These are phyloP conservation scores for Tenthredo distinguenda DNA, from an alignment of 2,888 invertebrate genomes.

Conservation along the genomic window DNA sequence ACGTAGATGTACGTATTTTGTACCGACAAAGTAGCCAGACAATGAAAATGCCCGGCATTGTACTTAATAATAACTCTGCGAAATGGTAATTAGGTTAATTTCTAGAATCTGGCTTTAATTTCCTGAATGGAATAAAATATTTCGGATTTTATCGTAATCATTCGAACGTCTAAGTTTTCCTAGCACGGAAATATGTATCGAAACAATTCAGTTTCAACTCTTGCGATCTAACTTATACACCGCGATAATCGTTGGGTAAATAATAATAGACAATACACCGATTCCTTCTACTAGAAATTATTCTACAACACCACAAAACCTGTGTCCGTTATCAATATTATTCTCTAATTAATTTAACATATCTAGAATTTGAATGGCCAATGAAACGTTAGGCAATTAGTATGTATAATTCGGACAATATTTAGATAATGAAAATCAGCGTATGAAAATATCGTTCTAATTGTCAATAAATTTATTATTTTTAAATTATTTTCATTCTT, in stretches of 20 bases:
- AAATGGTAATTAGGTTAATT: neutral
- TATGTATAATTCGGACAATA: neutral
- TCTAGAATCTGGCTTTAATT: neutral
- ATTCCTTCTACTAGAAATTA: neutral
- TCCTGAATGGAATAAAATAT: neutral
- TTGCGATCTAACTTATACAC: neutral
- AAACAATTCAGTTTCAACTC: neutral
- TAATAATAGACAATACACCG: neutral
- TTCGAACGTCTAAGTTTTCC: neutral
- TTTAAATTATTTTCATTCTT: neutral
- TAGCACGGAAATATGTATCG: neutral
- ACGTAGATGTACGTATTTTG: neutral
- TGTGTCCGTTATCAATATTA: neutral
- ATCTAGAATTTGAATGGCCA: neutral
- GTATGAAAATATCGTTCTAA: slow-evolving; percentile 3
- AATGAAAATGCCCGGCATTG: neutral
- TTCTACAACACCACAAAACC: neutral
- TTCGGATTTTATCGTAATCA: neutral
- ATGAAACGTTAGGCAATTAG: neutral
- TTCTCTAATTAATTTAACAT: neutral
- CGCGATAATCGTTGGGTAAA: neutral
- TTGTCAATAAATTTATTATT: neutral
- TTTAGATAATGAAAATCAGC: slow-evolving; percentile 20
- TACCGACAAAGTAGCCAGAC: neutral
- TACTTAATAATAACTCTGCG: neutral